phyloP scores from a whole-genome alignment of 2,113 vertebrate species.

The Capreolus pygargus region DNA sequence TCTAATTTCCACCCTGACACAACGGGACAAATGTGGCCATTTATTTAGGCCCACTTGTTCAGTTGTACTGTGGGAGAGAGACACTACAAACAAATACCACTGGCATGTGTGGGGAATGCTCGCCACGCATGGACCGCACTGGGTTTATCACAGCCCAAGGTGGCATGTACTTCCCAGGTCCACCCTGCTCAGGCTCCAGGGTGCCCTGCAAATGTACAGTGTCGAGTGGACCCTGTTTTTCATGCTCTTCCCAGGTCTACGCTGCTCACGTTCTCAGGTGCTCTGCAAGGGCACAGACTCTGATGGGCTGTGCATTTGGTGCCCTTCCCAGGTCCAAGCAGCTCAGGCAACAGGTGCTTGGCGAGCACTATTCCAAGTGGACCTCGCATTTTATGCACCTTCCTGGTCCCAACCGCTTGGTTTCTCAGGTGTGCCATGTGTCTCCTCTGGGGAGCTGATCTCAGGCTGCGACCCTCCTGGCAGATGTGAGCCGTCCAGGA shows the following conservation, averaged over 20 bases:
- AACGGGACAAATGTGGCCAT: neutral
- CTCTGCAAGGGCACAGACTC: neutral
- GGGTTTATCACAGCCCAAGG: neutral
- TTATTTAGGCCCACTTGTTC: neutral
- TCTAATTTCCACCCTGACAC: neutral
- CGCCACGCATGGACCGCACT: neutral
- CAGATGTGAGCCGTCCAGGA: neutral
- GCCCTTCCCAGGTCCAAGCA: neutral
- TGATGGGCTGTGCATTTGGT: neutral
- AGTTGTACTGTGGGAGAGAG: neutral
- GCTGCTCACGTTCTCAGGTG: neutral
- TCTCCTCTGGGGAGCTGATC: neutral
- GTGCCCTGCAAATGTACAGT: neutral
- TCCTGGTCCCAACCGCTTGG: neutral
- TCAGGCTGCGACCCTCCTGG: neutral
- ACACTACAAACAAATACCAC: neutral
- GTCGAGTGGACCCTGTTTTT: neutral
- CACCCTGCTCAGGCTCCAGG: neutral
- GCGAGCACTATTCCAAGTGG: neutral
- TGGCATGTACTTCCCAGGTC: neutral
- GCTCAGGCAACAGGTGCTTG: neutral
- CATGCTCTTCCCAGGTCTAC: neutral
- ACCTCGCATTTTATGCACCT: neutral
- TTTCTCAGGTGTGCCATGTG: neutral
- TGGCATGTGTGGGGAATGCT: neutral